Conservation (phyloP, 1,140 invertebrate genomes). For the Agraylea sexmaculata region DNA sequence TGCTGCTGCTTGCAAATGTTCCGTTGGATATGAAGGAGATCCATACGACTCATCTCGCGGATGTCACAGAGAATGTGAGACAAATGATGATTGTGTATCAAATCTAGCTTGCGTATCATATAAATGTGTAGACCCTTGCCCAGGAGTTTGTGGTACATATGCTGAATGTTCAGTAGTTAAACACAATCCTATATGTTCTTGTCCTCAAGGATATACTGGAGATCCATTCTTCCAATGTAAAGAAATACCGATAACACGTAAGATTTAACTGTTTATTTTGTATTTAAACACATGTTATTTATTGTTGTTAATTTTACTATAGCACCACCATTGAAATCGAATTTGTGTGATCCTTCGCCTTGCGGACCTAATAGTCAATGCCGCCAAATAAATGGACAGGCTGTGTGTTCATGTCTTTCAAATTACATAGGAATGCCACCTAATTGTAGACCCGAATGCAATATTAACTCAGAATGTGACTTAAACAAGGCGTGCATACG, state of each 20-base stretch:
- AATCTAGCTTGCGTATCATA: conserved; percentile 58
- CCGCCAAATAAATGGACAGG: conserved; percentile 51
- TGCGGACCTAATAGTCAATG: conserved; percentile 73
- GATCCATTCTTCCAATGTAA: conserved; percentile 71
- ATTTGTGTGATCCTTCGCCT: conserved; percentile 59
- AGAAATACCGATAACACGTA: conserved; percentile 41
- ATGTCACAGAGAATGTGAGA: conserved; percentile 65
- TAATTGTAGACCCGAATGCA: conserved; percentile 62
- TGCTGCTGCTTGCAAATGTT: conserved; percentile 56
- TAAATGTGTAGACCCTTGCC: conserved; percentile 67
- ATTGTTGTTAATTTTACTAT: conserved; percentile 24
- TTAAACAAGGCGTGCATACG: conserved; percentile 59
- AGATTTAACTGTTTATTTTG: conserved; percentile 23
- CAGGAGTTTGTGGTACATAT: conserved; percentile 56
- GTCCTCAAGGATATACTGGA: conserved; percentile 58
- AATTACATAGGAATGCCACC: conserved; percentile 61
- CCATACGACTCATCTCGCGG: conserved; percentile 47
- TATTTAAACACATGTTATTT: background rate
- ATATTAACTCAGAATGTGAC: conserved; percentile 62
- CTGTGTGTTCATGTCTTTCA: conserved; percentile 61
- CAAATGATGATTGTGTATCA: conserved; percentile 57
- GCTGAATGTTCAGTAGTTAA: conserved; percentile 62
- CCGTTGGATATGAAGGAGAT: conserved; percentile 56
- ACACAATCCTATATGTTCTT: conserved; percentile 65
- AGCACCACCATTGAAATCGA: conserved; percentile 45